phyloP scores from a whole-genome alignment of 2,797 vertebrate species.

The Manis pentadactyla region DNA sequence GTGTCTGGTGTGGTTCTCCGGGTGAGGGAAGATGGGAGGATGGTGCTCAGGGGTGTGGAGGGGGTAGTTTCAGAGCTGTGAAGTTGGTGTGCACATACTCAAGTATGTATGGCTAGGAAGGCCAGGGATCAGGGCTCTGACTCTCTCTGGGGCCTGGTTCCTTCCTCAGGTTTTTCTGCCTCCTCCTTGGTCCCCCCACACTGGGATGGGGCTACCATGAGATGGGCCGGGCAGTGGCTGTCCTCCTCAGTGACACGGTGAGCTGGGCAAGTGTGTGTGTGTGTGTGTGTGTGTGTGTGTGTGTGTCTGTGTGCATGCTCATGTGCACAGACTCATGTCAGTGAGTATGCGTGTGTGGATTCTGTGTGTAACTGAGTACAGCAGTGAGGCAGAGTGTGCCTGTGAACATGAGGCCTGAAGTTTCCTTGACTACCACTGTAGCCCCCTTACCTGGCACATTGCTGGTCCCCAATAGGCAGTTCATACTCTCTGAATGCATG shows the following conservation, averaged over 20 bases:
- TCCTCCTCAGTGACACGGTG: constrained; percentile 87
- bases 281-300: not conserved
- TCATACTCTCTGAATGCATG: not conserved
- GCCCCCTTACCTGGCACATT: not conserved
- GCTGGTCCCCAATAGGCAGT: not conserved
- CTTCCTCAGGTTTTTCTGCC: constrained; percentile 88
- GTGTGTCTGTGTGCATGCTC: not conserved
- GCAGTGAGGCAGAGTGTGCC: not conserved
- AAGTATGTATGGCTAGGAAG: not conserved
- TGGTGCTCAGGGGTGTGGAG: not conserved
- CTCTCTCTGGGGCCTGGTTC: not conserved
- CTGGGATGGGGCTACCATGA: constrained; percentile 84
- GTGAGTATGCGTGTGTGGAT: not conserved
- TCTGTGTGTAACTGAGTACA: not conserved
- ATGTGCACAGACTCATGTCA: not conserved
- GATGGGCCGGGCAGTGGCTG: constrained; percentile 88
- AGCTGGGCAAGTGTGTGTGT: constrained; percentile 47
- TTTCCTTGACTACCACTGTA: not conserved
- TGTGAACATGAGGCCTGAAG: not conserved
- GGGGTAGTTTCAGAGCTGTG: not conserved
- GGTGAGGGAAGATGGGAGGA: too few species aligned
- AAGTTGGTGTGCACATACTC: not conserved
- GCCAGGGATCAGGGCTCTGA: not conserved
- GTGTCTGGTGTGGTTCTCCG: not conserved
- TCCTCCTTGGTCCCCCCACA: constrained; percentile 86